These are phyloP conservation scores for Drosophila incognita DNA, from an alignment of 2,888 invertebrate species.

Conservation along the genomic window DNA sequence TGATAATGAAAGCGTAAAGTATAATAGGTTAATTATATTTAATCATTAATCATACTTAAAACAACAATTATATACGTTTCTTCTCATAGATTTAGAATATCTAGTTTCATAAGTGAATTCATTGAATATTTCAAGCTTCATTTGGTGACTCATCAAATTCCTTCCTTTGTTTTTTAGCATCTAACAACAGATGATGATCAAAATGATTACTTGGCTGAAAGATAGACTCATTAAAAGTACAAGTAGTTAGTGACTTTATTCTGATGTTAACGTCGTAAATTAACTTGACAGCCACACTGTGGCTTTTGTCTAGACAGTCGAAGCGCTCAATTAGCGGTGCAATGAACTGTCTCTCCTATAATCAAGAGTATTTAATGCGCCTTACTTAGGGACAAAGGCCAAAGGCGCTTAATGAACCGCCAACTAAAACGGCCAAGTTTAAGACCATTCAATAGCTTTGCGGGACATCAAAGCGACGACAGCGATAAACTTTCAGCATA, in stretches of 20 bases:
- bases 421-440: slow-evolving; percentile 35
- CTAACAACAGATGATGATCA: slow-evolving; percentile 1
- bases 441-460: slow-evolving; percentile 53
- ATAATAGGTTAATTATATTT: not conserved
- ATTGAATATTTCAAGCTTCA: not conserved
- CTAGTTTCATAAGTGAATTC: not conserved
- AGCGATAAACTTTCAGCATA: slow-evolving; percentile 50
- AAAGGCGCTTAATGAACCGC: slow-evolving; percentile 65
- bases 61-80: not conserved
- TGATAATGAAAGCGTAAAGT: not conserved
- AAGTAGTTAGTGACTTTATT: slow-evolving; percentile 28
- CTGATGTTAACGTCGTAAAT: slow-evolving; percentile 44
- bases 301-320: slow-evolving; percentile 54
- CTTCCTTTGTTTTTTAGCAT: not conserved
- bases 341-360: slow-evolving; percentile 63
- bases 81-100: not conserved
- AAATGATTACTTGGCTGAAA: slow-evolving; percentile 26
- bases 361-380: slow-evolving; percentile 57
- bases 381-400: slow-evolving; percentile 42
- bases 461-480: slow-evolving; percentile 61
- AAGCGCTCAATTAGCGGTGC: slow-evolving; percentile 65
- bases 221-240: slow-evolving; percentile 3
- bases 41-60: not conserved
- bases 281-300: slow-evolving; percentile 28
- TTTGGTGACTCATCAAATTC: not conserved